phyloP scores from a whole-genome alignment of 2,797 vertebrate genomes.

The Anguilla obscura region DNA sequence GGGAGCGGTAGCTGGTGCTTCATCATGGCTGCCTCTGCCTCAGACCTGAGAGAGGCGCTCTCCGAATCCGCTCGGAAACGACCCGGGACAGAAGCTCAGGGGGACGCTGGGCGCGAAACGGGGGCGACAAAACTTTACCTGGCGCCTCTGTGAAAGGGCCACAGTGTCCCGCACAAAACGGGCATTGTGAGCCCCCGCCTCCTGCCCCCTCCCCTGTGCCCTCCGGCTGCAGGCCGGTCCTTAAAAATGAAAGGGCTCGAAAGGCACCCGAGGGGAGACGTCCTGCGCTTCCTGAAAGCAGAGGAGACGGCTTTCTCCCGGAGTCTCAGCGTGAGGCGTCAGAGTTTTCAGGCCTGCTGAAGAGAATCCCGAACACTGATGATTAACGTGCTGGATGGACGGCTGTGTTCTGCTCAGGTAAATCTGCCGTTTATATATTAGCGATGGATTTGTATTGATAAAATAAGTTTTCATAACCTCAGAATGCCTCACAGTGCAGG shows the following conservation, averaged over 20 bases:
- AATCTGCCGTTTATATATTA: background rate
- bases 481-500: no score
- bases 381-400: background rate
- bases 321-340: background rate
- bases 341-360: background rate
- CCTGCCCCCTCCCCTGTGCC: background rate
- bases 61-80: slow-evolving; percentile 45
- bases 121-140: slow-evolving; percentile 48
- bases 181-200: slow-evolving; percentile 35
- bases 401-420: background rate
- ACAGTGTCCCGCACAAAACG: slow-evolving; percentile 32
- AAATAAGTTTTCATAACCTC: no score
- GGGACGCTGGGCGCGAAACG: slow-evolving; percentile 22
- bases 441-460: no score
- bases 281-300: background rate
- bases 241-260: background rate
- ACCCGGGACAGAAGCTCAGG: slow-evolving; percentile 42
- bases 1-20: background rate
- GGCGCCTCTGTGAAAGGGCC: slow-evolving; percentile 46
- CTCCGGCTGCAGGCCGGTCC: background rate
- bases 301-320: background rate
- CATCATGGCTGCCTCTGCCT: background rate
- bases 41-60: background rate
- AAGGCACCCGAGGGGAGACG: background rate
- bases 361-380: background rate